Base-by-base conservation (phyloP, 2,797 vertebrate species). In the Novumbra hubbsi region DNA sequence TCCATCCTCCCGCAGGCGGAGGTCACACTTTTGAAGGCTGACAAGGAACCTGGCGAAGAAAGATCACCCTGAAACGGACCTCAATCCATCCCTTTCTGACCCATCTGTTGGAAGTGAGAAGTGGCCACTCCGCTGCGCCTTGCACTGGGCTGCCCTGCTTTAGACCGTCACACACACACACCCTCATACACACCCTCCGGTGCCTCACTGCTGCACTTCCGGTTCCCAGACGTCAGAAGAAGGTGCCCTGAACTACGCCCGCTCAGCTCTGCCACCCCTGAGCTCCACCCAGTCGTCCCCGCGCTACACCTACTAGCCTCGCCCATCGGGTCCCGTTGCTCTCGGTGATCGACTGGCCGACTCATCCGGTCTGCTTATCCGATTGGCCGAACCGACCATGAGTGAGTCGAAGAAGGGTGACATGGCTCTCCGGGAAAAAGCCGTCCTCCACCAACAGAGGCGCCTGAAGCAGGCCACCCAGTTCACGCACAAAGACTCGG, bases 401-500 rank as follows among this genome's bases (percentile, higher is more conserved):
- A 94, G 93, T 2, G 91, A 91, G 75, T 72, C 83, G 1, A 95
- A 93, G 88, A 94, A 93, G 83, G 89, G 89, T 5, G 95, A 96
- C 77, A 86, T 94, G 45, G 94, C 94, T 78, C 90, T 96, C 76
- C 91, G 91, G 83, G 95, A 95, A 81, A 95, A 94, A 91, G 96
- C 96, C 80, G 92, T 95, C 85, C 93, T 97, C 88, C 95, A 96
- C 84, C 97, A 96, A 93, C 96, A 97, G 87, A 91, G 96, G 52
- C 94, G 95, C 34, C 95, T 97, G 73, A 98, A 97, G 80, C 97
- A 99, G 91, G 95, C 96, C 85, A 96, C 95, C 14, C 96, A 96
- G 92, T 99, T 99, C 86, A 91, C 93, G 11, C 97, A 99, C 93
- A 97, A 98, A 91, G 97, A 99, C 91, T 99, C 97, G 0, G 97